A percentile compares a stretch with the other conserved stretches of the same genome.
Conservation (phyloP, 2,113 vertebrate genomes). For the Dascyllus trimaculatus region DNA sequence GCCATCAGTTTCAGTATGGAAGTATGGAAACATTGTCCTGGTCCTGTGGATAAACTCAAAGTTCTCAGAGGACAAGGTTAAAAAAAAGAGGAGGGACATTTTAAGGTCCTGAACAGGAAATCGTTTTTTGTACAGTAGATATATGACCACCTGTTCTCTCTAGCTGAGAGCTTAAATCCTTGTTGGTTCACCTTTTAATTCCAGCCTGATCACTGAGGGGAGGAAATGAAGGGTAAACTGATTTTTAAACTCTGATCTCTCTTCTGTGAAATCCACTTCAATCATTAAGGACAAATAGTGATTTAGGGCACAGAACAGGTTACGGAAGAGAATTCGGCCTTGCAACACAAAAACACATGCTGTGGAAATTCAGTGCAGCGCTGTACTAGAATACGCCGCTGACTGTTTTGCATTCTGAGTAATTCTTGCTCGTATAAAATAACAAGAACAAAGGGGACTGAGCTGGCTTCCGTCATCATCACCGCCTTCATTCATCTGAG, state of each 20-base stretch:
- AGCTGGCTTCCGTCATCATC: slow-evolving; percentile 4
- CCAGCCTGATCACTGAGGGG: slow-evolving; percentile 28
- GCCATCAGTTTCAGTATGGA: neutral
- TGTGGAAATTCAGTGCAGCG: neutral
- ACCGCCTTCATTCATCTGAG: slow-evolving; percentile 15
- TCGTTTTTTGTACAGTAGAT: neutral
- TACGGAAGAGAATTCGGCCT: slow-evolving; percentile 3
- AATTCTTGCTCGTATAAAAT: slow-evolving; percentile 8
- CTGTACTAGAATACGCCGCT: neutral
- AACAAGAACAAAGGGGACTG: slow-evolving; percentile 20
- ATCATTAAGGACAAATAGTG: slow-evolving; percentile 23
- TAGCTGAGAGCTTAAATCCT: slow-evolving; percentile 38
- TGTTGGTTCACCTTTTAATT: slow-evolving; percentile 39
- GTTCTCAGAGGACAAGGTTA: neutral
- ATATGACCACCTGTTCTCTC: slow-evolving; percentile 21
- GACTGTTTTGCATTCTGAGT: slow-evolving; percentile 6
- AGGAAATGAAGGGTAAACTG: slow-evolving; percentile 37
- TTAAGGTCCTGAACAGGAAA: neutral
- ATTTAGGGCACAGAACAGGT: slow-evolving; percentile 13
- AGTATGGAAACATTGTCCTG: neutral
- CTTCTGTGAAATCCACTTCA: slow-evolving; percentile 41
- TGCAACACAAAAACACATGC: neutral
- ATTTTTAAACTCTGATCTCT: slow-evolving; percentile 54
- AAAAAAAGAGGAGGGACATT: neutral
- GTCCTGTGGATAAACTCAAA: slow-evolving; percentile 2